A percentile compares a stretch with the other conserved stretches of the same genome.
Conservation (phyloP, 2,797 vertebrate genomes). For the Acanthiza pusilla region DNA sequence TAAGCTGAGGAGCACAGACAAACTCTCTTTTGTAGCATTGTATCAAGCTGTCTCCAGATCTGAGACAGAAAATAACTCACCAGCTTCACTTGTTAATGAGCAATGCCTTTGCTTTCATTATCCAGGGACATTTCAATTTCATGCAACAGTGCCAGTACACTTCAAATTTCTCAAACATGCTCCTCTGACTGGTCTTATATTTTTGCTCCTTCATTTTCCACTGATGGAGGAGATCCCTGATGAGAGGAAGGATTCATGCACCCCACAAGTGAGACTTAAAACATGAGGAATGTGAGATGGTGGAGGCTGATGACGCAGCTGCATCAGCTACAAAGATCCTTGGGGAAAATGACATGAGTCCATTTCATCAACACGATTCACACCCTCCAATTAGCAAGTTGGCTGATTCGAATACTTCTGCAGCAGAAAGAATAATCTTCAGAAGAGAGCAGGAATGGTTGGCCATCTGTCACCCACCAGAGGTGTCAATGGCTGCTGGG, state of each 20-base stretch:
- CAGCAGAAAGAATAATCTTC: not conserved
- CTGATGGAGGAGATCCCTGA: not conserved
- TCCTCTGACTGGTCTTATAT: not conserved
- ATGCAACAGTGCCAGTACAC: not conserved
- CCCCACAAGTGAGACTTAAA: not conserved
- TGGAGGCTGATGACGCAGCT: not conserved
- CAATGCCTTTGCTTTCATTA: not conserved
- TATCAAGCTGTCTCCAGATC: not conserved
- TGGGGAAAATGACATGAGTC: not conserved
- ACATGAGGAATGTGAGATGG: fast-evolving
- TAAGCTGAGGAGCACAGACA: not conserved
- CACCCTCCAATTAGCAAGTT: fast-evolving
- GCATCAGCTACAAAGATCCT: not conserved
- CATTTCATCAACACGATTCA: not conserved
- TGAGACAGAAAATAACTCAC: not conserved
- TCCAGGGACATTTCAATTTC: not conserved
- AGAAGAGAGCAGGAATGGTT: not conserved
- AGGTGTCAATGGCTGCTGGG: not conserved
- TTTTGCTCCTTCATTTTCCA: not conserved
- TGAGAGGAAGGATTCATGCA: not conserved
- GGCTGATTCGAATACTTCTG: not conserved
- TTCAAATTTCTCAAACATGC: not conserved
- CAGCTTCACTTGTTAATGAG: not conserved
- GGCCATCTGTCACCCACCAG: fast-evolving
- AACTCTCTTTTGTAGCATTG: not conserved